These are phyloP conservation scores for Phoebastria nigripes DNA, from an alignment of 2,797 vertebrate genomes.

Conservation along the genomic window DNA sequence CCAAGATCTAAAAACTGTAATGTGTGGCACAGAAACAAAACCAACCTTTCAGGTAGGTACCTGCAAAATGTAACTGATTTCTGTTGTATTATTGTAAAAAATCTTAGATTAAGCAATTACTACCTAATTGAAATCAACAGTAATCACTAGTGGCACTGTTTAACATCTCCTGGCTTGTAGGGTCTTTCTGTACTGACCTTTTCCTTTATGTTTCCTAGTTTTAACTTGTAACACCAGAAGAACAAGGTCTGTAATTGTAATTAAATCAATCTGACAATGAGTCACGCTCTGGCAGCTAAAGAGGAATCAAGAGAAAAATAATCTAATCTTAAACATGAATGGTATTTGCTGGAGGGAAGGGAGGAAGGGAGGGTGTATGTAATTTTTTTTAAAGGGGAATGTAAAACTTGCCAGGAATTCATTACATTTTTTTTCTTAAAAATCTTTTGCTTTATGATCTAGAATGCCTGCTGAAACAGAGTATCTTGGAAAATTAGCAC, in stretches of 20 bases:
- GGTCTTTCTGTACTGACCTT: conserved; percentile 29
- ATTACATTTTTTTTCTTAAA: not conserved
- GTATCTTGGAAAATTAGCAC: not conserved
- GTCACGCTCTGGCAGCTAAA: conserved; percentile 33
- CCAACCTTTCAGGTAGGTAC: not conserved
- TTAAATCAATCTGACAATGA: conserved; percentile 57
- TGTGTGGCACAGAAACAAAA: not conserved
- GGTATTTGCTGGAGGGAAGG: conserved; percentile 55
- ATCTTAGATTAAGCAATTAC: not conserved
- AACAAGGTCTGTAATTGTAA: conserved; percentile 45
- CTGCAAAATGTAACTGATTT: not conserved
- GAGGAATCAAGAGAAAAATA: conserved; percentile 32
- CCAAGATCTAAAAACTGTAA: not conserved
- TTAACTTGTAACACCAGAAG: conserved; percentile 19
- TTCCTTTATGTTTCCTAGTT: conserved; percentile 13
- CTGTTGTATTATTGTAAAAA: not conserved
- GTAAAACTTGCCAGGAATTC: conserved; percentile 51
- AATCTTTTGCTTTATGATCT: not conserved
- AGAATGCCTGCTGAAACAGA: not conserved
- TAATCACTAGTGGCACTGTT: not conserved
- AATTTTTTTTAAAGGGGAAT: conserved; percentile 27
- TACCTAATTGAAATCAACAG: not conserved
- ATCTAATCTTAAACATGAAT: conserved; percentile 65
- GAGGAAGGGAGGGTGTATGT: conserved; percentile 30
- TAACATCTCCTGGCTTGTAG: not conserved